These are phyloP conservation scores for Caenorhabditis sp. DNA, from an alignment of 2,888 invertebrate genomes.

Conservation along the genomic window DNA sequence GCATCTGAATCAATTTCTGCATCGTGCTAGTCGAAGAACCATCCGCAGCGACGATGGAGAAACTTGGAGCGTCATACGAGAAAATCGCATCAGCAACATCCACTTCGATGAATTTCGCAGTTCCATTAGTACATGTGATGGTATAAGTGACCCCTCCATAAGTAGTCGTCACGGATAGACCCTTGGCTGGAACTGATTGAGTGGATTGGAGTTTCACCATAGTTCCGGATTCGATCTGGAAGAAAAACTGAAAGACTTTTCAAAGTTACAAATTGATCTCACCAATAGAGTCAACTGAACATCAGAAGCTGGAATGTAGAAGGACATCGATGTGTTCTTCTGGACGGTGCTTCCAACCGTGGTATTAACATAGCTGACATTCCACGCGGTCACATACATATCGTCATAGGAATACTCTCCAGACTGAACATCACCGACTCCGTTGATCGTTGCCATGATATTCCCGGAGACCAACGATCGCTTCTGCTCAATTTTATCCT, in stretches of 20 bases:
- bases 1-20: constrained; percentile 56
- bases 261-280: neutral
- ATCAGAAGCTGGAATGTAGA: constrained; percentile 43
- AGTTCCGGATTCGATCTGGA: constrained; percentile 46
- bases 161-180: constrained; percentile 17
- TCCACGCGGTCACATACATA: constrained; percentile 63
- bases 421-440: constrained; percentile 46
- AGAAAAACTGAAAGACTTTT: too few species aligned
- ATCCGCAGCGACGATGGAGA: constrained; percentile 47
- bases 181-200: constrained; percentile 15
- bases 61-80: constrained; percentile 32
- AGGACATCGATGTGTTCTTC: constrained; percentile 52
- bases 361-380: constrained; percentile 52
- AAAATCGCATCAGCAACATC: constrained; percentile 45
- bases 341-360: constrained; percentile 36
- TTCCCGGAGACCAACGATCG: constrained; percentile 31
- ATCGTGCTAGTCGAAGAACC: constrained; percentile 36
- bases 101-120: constrained; percentile 57
- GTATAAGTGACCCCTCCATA: constrained; percentile 59
- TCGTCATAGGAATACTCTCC: constrained; percentile 50
- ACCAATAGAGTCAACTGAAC: constrained; percentile 43
- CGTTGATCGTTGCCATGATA: constrained; percentile 31
- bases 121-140: constrained; percentile 51
- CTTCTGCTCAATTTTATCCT: constrained; percentile 32
- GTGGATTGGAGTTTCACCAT: constrained; percentile 49